These are phyloP conservation scores for Scaeva pyrastri DNA, from an alignment of 2,888 invertebrate genomes.

Conservation along the genomic window DNA sequence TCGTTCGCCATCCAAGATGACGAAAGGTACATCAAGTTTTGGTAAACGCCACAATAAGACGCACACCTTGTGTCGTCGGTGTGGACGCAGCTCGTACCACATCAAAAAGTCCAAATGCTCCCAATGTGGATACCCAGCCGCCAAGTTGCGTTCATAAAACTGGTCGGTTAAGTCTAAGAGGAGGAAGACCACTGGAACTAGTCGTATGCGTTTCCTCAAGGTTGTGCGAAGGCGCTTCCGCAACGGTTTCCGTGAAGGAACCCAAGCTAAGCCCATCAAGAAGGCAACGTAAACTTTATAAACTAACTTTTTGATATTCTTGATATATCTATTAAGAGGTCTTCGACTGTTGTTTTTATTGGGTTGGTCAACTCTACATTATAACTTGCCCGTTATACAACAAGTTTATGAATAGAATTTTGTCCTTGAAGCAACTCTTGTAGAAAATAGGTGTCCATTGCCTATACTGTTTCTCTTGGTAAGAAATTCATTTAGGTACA, in stretches of 20 bases:
- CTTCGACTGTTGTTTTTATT: background rate
- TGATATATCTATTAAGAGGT: background rate
- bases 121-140: constrained; percentile 98
- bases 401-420: constrained; percentile 7
- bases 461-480: constrained; percentile 3
- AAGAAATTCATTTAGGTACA: background rate
- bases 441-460: constrained; percentile 25
- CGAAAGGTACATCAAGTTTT: constrained; percentile 99
- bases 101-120: constrained; percentile 99
- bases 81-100: constrained; percentile 99
- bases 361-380: background rate
- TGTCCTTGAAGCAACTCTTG: constrained; percentile 15
- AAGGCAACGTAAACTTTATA: constrained; percentile 78
- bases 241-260: constrained; percentile 94
- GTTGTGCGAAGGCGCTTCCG: constrained; percentile 95
- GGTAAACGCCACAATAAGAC: constrained; percentile 99
- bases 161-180: constrained; percentile 99
- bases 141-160: constrained; percentile 98
- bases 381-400: background rate
- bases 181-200: constrained; percentile 99
- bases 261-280: constrained; percentile 83
- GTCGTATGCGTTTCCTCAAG: constrained; percentile 98
- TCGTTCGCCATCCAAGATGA: constrained; percentile 85
- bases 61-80: constrained; percentile 99
- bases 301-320: constrained; percentile 53